Evolutionary conservation across 2,797 vertebrate genomes (phyloP), one percentile per base, ranked within the genome.

Genomic region (Vireo griseus): DNA sequence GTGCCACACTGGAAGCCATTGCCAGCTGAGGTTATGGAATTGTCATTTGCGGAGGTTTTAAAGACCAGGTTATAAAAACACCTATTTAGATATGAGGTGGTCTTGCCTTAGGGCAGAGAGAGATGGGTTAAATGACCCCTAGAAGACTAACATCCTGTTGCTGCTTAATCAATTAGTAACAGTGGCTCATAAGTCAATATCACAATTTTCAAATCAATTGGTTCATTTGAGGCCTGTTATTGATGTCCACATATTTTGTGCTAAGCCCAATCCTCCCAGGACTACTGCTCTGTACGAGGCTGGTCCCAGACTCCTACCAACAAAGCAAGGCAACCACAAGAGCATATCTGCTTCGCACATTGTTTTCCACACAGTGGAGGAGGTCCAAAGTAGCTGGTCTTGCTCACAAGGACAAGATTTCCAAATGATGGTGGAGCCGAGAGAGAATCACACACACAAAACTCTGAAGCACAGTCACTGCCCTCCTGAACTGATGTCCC

Each of bases 191-290:
- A 55, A 82, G 66, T 73, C 90, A 86, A 16, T 59, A 88, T 10
- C 71, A 65, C 57, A 69, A 78, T 78, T 92, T 95, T 75, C 71
- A 88, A 79, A 95, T 72, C 65, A 75, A 28, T 15, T 26, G 15
- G n/a, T 52, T 72, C 4, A 3, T 83, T 40, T 86, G n/a, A 90
- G 81, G 75, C 8, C 42, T 28, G 17, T 35, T 87, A 44, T 28
- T 51, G 55, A 76, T 0, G 0, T 52, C 58, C 0, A 0, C 58
- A 37, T 42, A 54, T 39, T 88, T 47, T 29, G 29, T 7, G 37
- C 44, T 72, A 69, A 78, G 7, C 18, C 29, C 35, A 40, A 16
- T 29, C 20, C 28, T 72, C 31, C 22, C 39, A 74, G 19, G 40
- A 67, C 44, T 67, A 16, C 39, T 77, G n/a, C 45, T 65, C 39